phyloP scores from a whole-genome alignment of 2,888 invertebrate species.

The Dryobota labecula region DNA sequence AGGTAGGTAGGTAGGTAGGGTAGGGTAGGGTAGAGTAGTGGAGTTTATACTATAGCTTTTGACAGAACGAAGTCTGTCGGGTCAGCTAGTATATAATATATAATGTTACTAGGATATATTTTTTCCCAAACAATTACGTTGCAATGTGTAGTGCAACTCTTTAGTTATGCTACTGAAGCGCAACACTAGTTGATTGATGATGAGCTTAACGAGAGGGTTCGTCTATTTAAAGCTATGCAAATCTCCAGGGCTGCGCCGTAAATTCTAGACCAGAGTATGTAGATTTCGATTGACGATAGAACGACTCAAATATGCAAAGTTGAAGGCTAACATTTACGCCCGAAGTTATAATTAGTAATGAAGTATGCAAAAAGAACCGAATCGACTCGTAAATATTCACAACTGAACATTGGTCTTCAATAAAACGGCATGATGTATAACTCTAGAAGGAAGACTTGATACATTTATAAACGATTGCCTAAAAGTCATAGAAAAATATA shows the following conservation, averaged over 20 bases:
- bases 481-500: not conserved
- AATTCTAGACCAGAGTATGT: conserved; percentile 26
- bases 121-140: not conserved
- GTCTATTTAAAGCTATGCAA: conserved; percentile 21
- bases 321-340: conserved; percentile 51
- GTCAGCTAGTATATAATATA: too few species aligned
- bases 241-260: conserved; percentile 14
- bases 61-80: too few species aligned
- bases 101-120: not conserved
- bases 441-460: not conserved
- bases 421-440: conserved; percentile 3
- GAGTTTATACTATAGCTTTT: too few species aligned
- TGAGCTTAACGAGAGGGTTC: not conserved
- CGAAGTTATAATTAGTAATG: conserved; percentile 54
- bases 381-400: conserved; percentile 37
- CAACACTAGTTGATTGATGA: conserved; percentile 6
- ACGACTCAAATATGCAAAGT: conserved; percentile 46
- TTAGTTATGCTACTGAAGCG: not conserved
- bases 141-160: not conserved
- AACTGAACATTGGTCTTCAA: conserved; percentile 38
- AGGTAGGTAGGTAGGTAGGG: too few species aligned
- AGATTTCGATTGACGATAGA: conserved; percentile 21
- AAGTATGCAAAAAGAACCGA: conserved; percentile 43
- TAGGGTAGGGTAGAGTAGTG: too few species aligned
- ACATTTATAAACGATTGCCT: not conserved